Conservation (phyloP, 2,113 vertebrate species). For the Gorsachius goisagi region DNA sequence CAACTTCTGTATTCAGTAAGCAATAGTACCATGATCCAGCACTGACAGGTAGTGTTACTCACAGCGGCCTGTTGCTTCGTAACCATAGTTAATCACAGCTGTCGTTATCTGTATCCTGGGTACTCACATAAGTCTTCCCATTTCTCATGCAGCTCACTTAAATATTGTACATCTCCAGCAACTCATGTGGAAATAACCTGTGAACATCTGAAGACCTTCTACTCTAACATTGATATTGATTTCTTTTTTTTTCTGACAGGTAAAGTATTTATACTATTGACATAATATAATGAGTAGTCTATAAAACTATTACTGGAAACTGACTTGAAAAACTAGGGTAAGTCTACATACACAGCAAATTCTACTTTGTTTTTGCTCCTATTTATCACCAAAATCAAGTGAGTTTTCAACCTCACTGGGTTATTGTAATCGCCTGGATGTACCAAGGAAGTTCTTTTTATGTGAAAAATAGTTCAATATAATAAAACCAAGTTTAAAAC, state of each 20-base stretch:
- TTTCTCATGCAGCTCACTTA: not conserved
- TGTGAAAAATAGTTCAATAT: not conserved
- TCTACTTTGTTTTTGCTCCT: not conserved
- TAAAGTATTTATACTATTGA: not conserved
- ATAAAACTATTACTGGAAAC: not conserved
- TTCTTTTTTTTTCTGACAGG: not conserved
- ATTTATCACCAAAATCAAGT: not conserved
- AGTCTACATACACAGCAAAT: not conserved
- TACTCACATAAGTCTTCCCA: not conserved
- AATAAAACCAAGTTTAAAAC: not conserved
- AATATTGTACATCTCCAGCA: not conserved
- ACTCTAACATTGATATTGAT: not conserved
- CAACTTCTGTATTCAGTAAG: not conserved
- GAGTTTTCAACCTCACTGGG: not conserved
- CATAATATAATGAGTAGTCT: not conserved
- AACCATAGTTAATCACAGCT: not conserved
- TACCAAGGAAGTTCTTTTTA: not conserved
- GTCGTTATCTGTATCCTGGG: not conserved
- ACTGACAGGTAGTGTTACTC: not conserved
- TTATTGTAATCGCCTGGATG: not conserved
- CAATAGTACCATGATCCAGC: not conserved
- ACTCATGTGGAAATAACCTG: not conserved
- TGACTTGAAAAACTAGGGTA: rapidly evolving
- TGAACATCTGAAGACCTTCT: not conserved
- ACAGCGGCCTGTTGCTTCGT: not conserved